phyloP scores from a whole-genome alignment of 2,113 vertebrate species.

The Elephantulus edwardii region DNA sequence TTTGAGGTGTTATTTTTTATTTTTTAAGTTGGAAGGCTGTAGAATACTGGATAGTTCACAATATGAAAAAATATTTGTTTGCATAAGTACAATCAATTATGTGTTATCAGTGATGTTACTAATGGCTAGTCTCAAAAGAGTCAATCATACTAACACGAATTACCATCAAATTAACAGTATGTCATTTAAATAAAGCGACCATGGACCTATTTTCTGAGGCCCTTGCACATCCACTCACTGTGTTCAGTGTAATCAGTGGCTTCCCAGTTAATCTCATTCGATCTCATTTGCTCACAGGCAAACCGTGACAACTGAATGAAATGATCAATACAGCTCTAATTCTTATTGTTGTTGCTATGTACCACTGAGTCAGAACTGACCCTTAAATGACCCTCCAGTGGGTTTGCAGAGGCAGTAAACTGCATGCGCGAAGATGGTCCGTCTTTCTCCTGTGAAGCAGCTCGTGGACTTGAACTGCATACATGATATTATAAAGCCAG shows the following conservation, averaged over 20 bases:
- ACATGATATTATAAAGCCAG: not conserved
- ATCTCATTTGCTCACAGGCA: not conserved
- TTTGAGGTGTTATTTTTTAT: too few species aligned
- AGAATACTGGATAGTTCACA: not conserved
- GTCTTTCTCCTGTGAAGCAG: too few species aligned
- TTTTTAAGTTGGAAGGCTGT: not conserved
- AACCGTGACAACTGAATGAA: not conserved
- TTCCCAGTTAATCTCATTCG: not conserved
- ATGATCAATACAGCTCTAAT: not conserved
- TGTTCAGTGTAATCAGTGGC: not conserved
- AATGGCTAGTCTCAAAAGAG: not conserved
- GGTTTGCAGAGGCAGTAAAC: too few species aligned
- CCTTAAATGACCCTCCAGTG: too few species aligned
- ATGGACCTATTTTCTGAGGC: not conserved
- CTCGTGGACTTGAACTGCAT: too few species aligned
- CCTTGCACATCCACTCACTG: not conserved
- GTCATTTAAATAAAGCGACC: not conserved
- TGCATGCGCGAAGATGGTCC: too few species aligned
- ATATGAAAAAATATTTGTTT: not conserved
- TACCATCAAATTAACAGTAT: not conserved
- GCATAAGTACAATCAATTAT: not conserved
- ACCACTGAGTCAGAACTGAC: too few species aligned
- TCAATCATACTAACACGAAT: not conserved
- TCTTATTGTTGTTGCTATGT: not conserved
- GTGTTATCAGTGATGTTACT: not conserved